Conservation (phyloP, 2,888 invertebrate genomes). For the Agriopis leucophaearia region DNA sequence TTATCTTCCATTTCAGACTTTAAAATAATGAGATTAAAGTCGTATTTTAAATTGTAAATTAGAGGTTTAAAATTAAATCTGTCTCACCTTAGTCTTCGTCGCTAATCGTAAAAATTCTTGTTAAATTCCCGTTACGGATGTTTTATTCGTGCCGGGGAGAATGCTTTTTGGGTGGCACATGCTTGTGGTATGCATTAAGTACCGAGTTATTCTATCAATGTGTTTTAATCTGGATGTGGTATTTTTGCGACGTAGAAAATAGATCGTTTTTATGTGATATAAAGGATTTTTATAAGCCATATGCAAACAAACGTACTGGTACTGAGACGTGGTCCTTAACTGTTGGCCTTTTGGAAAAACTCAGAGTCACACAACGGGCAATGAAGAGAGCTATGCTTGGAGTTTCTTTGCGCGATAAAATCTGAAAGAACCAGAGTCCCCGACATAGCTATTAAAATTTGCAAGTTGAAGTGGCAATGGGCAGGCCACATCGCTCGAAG, state of each 20-base stretch:
- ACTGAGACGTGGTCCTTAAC: no score
- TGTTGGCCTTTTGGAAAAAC: no score
- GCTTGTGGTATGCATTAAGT: slow-evolving; percentile 20
- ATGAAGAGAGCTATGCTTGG: no score
- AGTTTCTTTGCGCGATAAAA: no score
- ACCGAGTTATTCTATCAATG: slow-evolving; percentile 3
- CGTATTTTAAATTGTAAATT: slow-evolving; percentile 28
- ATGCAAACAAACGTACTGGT: no score
- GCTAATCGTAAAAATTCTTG: slow-evolving; percentile 74
- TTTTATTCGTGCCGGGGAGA: slow-evolving; percentile 45
- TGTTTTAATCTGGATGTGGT: not conserved
- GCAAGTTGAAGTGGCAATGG: no score
- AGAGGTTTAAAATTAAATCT: slow-evolving; percentile 68
- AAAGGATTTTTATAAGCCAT: no score
- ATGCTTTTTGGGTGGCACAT: slow-evolving; percentile 29
- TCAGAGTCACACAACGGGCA: no score
- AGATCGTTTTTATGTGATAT: no score
- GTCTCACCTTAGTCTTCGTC: slow-evolving; percentile 55
- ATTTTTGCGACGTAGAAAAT: not conserved
- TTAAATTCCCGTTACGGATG: slow-evolving; percentile 57
- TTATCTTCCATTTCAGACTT: slow-evolving; percentile 41
- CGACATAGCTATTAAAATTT: no score
- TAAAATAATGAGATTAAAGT: slow-evolving; percentile 24
- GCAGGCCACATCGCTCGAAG: no score
- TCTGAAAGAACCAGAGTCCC: no score